These are phyloP conservation scores for Oreotrochilus melanogaster DNA, from an alignment of 2,113 vertebrate species.

Conservation along the genomic window DNA sequence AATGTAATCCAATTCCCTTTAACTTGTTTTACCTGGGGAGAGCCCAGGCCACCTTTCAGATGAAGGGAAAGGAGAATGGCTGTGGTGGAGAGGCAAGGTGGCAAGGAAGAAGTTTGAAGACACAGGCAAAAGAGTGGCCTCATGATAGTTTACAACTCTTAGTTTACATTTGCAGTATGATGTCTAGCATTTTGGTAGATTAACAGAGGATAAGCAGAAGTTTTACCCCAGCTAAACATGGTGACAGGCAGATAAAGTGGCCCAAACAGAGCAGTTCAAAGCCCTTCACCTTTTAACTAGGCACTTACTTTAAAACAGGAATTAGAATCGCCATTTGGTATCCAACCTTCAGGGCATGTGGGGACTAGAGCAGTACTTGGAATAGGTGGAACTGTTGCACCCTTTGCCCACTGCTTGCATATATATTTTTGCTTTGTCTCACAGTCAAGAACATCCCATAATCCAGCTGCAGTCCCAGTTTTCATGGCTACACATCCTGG, in stretches of 20 bases:
- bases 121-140: background rate
- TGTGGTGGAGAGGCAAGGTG: background rate
- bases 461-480: conserved; percentile 87
- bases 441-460: conserved; percentile 91
- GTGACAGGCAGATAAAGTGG: background rate
- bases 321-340: background rate
- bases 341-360: conserved; percentile 83
- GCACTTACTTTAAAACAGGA: conserved; percentile 75
- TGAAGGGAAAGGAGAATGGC: background rate
- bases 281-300: background rate
- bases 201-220: background rate
- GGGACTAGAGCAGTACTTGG: conserved; percentile 78
- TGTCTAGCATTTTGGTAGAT: background rate
- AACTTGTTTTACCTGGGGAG: background rate
- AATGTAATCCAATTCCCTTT: background rate
- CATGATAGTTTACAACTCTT: background rate
- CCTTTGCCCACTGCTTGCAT: conserved; percentile 87
- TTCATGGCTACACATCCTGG: conserved; percentile 89
- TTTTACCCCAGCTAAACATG: background rate
- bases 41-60: background rate
- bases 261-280: background rate
- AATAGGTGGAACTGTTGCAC: conserved; percentile 73
- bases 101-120: background rate
- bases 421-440: conserved; percentile 88
- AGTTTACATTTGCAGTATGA: background rate